phyloP scores from a whole-genome alignment of 2,797 vertebrate species.

The Kryptolebias ocellatus region DNA sequence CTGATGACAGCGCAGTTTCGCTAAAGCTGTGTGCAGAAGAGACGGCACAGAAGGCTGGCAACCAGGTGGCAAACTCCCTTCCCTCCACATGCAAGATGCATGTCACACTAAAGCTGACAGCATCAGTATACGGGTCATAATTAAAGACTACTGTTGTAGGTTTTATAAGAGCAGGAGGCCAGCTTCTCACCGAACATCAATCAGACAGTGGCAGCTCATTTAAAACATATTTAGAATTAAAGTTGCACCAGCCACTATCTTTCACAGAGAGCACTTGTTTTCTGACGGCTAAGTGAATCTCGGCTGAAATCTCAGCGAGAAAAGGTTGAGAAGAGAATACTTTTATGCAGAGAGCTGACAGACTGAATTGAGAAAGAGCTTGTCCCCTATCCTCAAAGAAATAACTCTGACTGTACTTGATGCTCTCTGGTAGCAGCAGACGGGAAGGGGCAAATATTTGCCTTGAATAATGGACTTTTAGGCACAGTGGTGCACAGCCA shows the following conservation, averaged over 20 bases:
- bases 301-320: constrained; percentile 51
- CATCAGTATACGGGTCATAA: constrained; percentile 69
- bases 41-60: constrained; percentile 29
- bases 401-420: constrained; percentile 63
- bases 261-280: constrained; percentile 73
- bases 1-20: constrained; percentile 74
- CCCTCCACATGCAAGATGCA: constrained; percentile 64
- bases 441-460: constrained; percentile 65
- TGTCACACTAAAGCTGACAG: constrained; percentile 71
- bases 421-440: constrained; percentile 57
- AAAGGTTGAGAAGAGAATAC: constrained; percentile 57
- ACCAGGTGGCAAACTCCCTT: constrained; percentile 65
- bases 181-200: constrained; percentile 67
- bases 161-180: constrained; percentile 54
- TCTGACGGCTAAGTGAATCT: constrained; percentile 74
- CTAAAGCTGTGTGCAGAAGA: constrained; percentile 55
- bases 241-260: constrained; percentile 61
- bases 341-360: constrained; percentile 68
- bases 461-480: constrained; percentile 68
- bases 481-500: constrained; percentile 53
- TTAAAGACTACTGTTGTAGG: constrained; percentile 66
- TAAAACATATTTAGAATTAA: constrained; percentile 81
- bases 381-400: constrained; percentile 53
- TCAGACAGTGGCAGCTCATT: constrained; percentile 75
- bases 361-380: constrained; percentile 58